Evolutionary conservation across 1,140 invertebrate genomes (phyloP).

Genomic region (Planococcus citri): DNA sequence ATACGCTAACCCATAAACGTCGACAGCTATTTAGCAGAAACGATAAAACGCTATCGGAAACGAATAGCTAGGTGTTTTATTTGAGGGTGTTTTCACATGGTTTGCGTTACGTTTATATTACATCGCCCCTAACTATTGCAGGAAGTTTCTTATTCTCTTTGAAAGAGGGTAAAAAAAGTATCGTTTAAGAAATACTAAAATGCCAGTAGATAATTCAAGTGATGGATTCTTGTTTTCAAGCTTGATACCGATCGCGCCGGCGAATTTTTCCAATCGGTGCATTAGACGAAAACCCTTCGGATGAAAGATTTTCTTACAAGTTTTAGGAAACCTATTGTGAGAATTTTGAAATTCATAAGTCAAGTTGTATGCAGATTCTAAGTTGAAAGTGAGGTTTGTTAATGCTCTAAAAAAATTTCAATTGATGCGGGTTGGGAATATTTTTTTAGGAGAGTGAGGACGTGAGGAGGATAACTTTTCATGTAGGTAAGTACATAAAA

Average conservation of each 20-base stretch:
- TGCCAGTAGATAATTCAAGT: not conserved
- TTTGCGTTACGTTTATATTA: conserved; percentile 7
- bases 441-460: no score
- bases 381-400: no score
- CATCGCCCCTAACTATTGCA: not conserved
- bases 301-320: not conserved
- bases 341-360: not conserved
- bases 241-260: not conserved
- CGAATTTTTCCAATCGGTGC: not conserved
- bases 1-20: no score
- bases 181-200: not conserved
- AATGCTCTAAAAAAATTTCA: no score
- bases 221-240: not conserved
- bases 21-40: no score
- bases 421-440: no score
- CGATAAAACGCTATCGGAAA: not conserved
- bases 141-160: not conserved
- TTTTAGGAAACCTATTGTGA: not conserved
- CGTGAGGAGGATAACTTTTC: no score
- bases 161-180: not conserved
- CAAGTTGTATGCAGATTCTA: no score
- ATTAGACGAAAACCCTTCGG: not conserved
- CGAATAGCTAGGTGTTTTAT: not conserved
- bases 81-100: not conserved
- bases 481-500: no score